Evolutionary conservation across 2,113 vertebrate genomes (phyloP).

Genomic region (Burhinus bistriatus): DNA sequence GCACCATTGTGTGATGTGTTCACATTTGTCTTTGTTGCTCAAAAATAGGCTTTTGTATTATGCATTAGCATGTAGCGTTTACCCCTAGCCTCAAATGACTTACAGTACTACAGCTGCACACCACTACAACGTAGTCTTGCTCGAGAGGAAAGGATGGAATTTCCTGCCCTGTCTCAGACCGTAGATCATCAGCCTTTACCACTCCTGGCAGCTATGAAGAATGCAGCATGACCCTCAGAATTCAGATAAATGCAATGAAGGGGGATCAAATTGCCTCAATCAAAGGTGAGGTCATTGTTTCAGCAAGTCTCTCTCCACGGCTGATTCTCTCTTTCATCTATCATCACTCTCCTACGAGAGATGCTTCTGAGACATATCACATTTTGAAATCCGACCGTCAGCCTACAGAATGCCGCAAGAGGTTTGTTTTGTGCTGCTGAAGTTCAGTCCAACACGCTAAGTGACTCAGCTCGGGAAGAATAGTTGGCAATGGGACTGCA

Average conservation of each 20-base stretch:
- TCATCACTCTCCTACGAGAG: not conserved
- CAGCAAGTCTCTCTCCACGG: not conserved
- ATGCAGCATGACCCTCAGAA: not conserved
- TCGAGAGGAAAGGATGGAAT: slow-evolving; percentile 18
- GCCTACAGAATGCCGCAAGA: not conserved
- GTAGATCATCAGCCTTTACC: not conserved
- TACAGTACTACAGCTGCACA: not conserved
- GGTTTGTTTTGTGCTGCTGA: slow-evolving; percentile 22
- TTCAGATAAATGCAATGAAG: not conserved
- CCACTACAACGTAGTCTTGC: not conserved
- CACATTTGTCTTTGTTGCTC: not conserved
- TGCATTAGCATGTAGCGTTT: not conserved
- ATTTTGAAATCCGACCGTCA: not conserved
- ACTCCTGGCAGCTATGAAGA: slow-evolving; percentile 4
- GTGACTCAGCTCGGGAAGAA: slow-evolving; percentile 22
- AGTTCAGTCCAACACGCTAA: not conserved
- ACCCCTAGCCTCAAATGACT: not conserved
- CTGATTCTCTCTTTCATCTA: not conserved
- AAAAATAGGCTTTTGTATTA: slow-evolving; percentile 4
- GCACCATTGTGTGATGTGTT: not conserved
- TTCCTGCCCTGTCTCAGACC: not conserved
- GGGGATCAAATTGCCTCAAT: not conserved
- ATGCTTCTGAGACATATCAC: slow-evolving; percentile 13
- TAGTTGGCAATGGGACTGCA: slow-evolving; percentile 1
- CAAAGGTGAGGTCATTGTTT: slow-evolving; percentile 35